phyloP scores from a whole-genome alignment of 2,888 invertebrate genomes.

The Aelia acuminata region DNA sequence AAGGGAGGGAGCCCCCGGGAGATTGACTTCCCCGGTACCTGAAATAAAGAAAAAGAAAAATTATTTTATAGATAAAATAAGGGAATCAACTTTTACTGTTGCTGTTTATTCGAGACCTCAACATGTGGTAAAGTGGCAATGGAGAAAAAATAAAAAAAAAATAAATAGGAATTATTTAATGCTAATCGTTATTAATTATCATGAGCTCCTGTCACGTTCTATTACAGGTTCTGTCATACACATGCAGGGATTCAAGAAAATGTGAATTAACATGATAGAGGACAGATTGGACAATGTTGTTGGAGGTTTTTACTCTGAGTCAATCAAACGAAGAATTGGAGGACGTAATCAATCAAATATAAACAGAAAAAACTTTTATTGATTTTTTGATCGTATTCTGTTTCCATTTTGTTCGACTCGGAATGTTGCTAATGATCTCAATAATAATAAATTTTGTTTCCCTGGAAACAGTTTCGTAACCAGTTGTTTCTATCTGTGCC shows the following conservation, averaged over 20 bases:
- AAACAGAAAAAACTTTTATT: too few species aligned
- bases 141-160: background rate
- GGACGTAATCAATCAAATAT: background rate
- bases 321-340: background rate
- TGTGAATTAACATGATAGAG: background rate
- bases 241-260: background rate
- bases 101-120: background rate
- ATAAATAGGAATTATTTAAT: background rate
- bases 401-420: background rate
- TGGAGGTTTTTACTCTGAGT: background rate
- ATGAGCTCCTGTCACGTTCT: background rate
- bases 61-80: background rate
- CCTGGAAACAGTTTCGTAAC: background rate
- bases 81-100: too few species aligned
- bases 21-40: slow-evolving; percentile 64
- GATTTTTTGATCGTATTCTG: background rate
- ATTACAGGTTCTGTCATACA: background rate
- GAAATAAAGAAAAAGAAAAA: slow-evolving; percentile 55
- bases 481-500: background rate
- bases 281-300: background rate
- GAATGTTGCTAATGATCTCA: background rate
- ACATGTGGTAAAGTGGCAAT: too few species aligned
- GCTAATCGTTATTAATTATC: background rate
- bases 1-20: slow-evolving; percentile 68
- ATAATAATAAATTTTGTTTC: background rate